Conservation (phyloP, 2,888 invertebrate species). For the Tryphoninae sp. region DNA sequence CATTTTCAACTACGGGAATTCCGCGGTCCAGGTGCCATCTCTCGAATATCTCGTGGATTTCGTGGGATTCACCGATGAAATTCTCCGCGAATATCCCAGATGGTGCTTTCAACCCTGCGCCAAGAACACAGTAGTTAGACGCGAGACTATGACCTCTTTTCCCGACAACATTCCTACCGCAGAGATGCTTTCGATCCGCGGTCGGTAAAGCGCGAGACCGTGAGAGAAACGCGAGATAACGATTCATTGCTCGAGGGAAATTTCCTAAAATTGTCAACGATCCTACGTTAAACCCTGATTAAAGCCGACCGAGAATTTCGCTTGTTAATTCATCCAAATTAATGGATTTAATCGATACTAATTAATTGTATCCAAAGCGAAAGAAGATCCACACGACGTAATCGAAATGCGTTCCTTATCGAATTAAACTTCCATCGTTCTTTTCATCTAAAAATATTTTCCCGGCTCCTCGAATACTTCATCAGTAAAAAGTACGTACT, state of each 20-base stretch:
- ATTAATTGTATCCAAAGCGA: no score
- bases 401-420: no score
- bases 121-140: constrained; percentile 17
- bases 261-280: not conserved
- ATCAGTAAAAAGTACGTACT: no score
- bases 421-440: no score
- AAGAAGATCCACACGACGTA: no score
- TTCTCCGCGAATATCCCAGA: constrained; percentile 67
- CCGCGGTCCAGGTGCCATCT: constrained; percentile 68
- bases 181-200: constrained; percentile 58
- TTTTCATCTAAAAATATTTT: no score
- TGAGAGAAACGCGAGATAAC: not conserved
- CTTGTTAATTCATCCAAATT: no score
- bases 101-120: constrained; percentile 56
- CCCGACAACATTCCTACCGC: constrained; percentile 39
- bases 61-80: constrained; percentile 63
- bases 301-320: no score
- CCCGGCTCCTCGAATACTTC: no score
- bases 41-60: constrained; percentile 69
- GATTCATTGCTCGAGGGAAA: not conserved
- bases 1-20: constrained; percentile 32
- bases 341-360: no score
- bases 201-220: constrained; percentile 58
- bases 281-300: no score
- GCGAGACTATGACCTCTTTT: not conserved